phyloP scores from a whole-genome alignment of 2,797 vertebrate species.

The Heliangelus exortis region DNA sequence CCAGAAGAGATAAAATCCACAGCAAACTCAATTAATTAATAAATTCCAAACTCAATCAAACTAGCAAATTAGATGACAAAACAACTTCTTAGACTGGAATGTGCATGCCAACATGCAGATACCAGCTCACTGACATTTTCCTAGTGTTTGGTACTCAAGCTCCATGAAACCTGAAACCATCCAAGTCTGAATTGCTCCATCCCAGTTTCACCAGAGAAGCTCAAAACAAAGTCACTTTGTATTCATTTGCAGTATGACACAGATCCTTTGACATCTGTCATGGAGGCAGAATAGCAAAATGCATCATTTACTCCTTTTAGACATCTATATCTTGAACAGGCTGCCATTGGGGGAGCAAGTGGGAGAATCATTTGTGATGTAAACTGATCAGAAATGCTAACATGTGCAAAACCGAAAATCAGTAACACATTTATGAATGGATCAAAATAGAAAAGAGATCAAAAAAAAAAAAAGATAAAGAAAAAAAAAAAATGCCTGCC shows the following conservation, averaged over 20 bases:
- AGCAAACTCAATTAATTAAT: not conserved
- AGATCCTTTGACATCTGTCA: not conserved
- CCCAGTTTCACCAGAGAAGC: not conserved
- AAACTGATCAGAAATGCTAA: not conserved
- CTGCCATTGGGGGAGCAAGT: not conserved
- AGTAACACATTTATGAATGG: not conserved
- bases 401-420: not conserved
- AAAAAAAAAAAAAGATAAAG: no score
- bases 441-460: not conserved
- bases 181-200: not conserved
- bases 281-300: not conserved
- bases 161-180: not conserved
- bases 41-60: not conserved
- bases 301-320: not conserved
- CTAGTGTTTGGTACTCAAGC: not conserved
- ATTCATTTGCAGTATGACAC: not conserved
- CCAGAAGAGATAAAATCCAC: rapidly evolving
- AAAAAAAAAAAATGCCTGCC: no score
- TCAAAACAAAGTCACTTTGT: not conserved
- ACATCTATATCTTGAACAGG: not conserved
- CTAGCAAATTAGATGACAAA: not conserved
- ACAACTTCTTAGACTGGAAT: not conserved
- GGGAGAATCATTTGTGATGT: not conserved
- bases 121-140: not conserved
- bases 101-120: rapidly evolving